Evolutionary conservation across 2,797 vertebrate genomes (phyloP).

Genomic region (Bufotes viridis): DNA sequence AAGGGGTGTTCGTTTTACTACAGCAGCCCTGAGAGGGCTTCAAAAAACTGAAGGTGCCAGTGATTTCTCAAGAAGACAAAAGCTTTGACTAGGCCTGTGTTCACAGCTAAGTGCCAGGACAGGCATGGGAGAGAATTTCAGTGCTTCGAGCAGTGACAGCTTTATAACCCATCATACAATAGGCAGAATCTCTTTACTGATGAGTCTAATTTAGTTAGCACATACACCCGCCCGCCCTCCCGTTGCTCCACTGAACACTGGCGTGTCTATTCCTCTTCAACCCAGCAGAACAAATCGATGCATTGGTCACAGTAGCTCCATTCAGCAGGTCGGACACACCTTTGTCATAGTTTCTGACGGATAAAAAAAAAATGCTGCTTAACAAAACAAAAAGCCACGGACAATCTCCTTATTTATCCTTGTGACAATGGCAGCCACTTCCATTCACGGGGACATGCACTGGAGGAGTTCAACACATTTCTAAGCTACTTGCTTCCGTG

Average conservation of each 20-base stretch:
- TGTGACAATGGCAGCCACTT: slow-evolving; percentile 68
- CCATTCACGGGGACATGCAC: slow-evolving; percentile 68
- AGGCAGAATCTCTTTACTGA: slow-evolving; percentile 68
- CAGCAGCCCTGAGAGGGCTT: slow-evolving; percentile 62
- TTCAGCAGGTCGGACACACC: slow-evolving; percentile 67
- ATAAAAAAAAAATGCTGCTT: slow-evolving; percentile 68
- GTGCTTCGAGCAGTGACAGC: slow-evolving; percentile 71
- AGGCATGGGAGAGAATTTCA: slow-evolving; percentile 66
- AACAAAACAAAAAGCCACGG: slow-evolving; percentile 70
- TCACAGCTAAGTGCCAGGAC: slow-evolving; percentile 64
- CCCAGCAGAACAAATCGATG: slow-evolving; percentile 59
- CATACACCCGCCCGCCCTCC: slow-evolving; percentile 63
- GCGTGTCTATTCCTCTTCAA: slow-evolving; percentile 59
- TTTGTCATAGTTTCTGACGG: slow-evolving; percentile 62
- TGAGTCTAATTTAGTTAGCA: slow-evolving; percentile 66
- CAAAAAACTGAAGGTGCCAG: slow-evolving; percentile 67
- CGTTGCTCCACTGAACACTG: slow-evolving; percentile 51
- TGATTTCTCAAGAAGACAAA: slow-evolving; percentile 72
- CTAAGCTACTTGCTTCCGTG: slow-evolving; percentile 64
- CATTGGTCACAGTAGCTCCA: slow-evolving; percentile 63
- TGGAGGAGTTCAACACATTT: slow-evolving; percentile 68
- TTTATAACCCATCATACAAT: slow-evolving; percentile 73
- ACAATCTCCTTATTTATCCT: slow-evolving; percentile 74
- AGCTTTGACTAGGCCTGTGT: slow-evolving; percentile 63
- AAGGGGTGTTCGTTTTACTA: slow-evolving; percentile 63